Evolutionary conservation across 2,888 invertebrate genomes (phyloP), one percentile per base, ranked within the genome.

Genomic region (Chrysomela aeneicollis): DNA sequence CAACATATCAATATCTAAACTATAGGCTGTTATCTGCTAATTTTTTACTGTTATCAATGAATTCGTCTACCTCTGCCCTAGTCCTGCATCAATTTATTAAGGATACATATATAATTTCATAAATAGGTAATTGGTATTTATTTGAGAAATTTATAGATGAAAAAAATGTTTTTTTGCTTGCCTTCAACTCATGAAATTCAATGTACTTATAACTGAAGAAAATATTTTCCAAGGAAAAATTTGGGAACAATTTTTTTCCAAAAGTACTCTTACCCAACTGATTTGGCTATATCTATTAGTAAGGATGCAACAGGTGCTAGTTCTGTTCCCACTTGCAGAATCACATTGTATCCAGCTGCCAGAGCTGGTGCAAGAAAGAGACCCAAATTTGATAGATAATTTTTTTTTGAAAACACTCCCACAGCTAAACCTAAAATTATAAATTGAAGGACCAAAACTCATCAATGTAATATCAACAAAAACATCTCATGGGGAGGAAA

Each of bases 341-440:
- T 76, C 15, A 86, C 81, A 35, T 82, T 81, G 74, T 84, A 84
- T 18, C 86, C 86, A 76, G 83, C 82, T 18, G 86, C 85, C 59
- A 86, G 74, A 19, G 84, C 84, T 32, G 86, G 84, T 52, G 82
- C 84, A 12, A 86, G 74, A 67, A 83, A 79, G 78, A 83, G 81
- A 1, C 84, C 84, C 64, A 86, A 76, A 57, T 83, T 71, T 76
- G 84, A 81, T 54, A 86, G 75, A 1, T 85, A 83, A 66, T 82
- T 84, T 61, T 82, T 81, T 77, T 84, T 82, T 1, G 84, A 82
- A 1, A 84, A 82, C 55, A 76, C 70, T 42, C 72, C 73, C 21
- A 81, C 83, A 30, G 83, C 81, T 21, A 84, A 80, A 68, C 84
- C 85, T 84, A 67, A 26, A 70, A 70, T 61, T 17, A 62, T 4